These are phyloP conservation scores for Nesidiocoris tenuis DNA, from an alignment of 2,888 invertebrate genomes.

Conservation along the genomic window DNA sequence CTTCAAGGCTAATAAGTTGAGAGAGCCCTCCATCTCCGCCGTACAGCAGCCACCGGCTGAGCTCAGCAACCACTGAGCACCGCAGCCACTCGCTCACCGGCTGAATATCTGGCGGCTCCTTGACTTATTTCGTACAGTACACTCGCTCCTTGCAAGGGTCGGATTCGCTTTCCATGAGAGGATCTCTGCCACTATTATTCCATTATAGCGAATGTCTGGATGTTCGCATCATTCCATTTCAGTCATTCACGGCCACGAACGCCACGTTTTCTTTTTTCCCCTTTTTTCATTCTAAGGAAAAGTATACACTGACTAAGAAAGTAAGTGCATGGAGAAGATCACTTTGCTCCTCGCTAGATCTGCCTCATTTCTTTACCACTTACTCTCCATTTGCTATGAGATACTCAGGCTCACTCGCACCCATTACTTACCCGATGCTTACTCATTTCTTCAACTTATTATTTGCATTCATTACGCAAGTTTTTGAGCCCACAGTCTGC, in stretches of 20 bases:
- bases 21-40: slow-evolving; percentile 4
- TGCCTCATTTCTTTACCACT: slow-evolving; percentile 21
- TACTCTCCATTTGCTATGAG: not conserved
- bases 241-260: slow-evolving; percentile 23
- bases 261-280: not conserved
- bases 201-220: slow-evolving; percentile 27
- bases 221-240: slow-evolving; percentile 32
- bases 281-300: slow-evolving; percentile 6
- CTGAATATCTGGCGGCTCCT: not conserved
- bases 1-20: slow-evolving; percentile 26
- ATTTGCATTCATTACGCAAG: too few relatives aligned
- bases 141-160: not conserved
- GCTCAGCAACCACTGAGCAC: not conserved
- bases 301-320: not conserved
- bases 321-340: not conserved
- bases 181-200: slow-evolving; percentile 32
- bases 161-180: not conserved
- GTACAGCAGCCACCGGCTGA: not conserved
- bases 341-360: not conserved
- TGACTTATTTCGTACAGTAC: not conserved
- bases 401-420: too few relatives aligned
- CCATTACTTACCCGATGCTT: too few relatives aligned
- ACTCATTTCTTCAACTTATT: too few relatives aligned
- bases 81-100: not conserved
- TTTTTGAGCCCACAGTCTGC: too few relatives aligned